Conservation (phyloP, 2,797 vertebrate genomes). For the Sciurus vulgaris region DNA sequence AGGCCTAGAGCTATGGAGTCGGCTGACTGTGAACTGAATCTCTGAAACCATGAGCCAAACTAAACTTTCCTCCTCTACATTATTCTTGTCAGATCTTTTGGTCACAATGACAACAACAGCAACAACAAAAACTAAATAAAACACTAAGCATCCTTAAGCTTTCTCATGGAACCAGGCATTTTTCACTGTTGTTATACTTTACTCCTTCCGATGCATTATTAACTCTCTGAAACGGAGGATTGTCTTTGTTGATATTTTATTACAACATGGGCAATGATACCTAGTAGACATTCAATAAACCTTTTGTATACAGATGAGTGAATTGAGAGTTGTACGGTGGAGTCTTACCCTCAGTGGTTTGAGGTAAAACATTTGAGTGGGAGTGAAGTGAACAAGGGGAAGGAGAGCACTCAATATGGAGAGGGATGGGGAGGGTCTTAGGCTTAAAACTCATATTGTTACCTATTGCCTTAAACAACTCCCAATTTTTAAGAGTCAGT, state of each 20-base stretch:
- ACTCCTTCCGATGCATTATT: background rate
- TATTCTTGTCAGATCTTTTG: too few relatives aligned
- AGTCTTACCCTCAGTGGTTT: background rate
- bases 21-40: too few relatives aligned
- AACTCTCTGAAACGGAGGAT: background rate
- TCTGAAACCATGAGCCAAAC: too few relatives aligned
- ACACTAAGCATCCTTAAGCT: background rate
- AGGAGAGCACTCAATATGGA: fast-evolving
- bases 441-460: background rate
- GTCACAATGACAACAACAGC: too few relatives aligned
- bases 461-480: background rate
- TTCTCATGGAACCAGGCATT: background rate
- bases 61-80: too few relatives aligned
- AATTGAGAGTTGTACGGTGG: background rate
- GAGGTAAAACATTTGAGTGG: background rate
- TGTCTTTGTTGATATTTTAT: background rate
- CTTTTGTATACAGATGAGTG: background rate
- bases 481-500: background rate
- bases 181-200: background rate
- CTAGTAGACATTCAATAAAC: background rate
- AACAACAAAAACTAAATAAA: too few relatives aligned
- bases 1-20: too few relatives aligned
- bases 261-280: background rate
- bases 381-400: background rate
- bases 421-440: background rate